A percentile compares a stretch with the other conserved stretches of the same genome.
Conservation (phyloP, 2,888 invertebrate genomes). For the Drosophila seclusa region DNA sequence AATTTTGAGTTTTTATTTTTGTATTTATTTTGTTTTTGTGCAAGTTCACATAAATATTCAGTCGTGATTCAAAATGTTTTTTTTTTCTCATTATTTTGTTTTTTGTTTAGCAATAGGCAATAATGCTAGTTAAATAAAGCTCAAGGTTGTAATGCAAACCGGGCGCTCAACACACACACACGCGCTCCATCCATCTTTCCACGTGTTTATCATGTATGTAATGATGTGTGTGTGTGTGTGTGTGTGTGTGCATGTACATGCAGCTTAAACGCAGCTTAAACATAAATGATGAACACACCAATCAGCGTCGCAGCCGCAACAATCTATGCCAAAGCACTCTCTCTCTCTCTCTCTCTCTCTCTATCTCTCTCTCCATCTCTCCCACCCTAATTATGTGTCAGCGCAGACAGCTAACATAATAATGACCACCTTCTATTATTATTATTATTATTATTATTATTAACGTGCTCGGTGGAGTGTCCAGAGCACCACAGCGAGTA, state of each 20-base stretch:
- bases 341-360: background rate
- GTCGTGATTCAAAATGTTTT: constrained; percentile 73
- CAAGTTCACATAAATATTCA: constrained; percentile 74
- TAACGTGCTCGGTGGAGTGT: too few species aligned
- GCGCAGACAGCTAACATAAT: background rate
- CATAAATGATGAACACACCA: constrained; percentile 35
- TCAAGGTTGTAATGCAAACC: constrained; percentile 63
- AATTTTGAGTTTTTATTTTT: constrained; percentile 19
- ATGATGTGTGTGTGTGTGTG: background rate
- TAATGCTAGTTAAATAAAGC: constrained; percentile 66
- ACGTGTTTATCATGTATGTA: constrained; percentile 6
- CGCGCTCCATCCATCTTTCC: constrained; percentile 12
- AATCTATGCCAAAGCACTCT: constrained; percentile 3
- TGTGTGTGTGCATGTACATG: constrained; percentile 47
- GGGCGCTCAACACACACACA: constrained; percentile 39
- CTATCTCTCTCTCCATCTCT: background rate
- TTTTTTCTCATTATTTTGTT: constrained; percentile 25
- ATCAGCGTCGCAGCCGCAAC: constrained; percentile 3
- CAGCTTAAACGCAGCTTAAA: constrained; percentile 66
- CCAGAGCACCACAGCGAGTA: too few species aligned
- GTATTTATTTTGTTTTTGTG: constrained; percentile 35
- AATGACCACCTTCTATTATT: background rate
- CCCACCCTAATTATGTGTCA: background rate
- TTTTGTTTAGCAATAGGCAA: constrained; percentile 26
- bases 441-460: background rate